These are phyloP conservation scores for Bellardia bayeri DNA, from an alignment of 2,888 invertebrate genomes.

Conservation along the genomic window DNA sequence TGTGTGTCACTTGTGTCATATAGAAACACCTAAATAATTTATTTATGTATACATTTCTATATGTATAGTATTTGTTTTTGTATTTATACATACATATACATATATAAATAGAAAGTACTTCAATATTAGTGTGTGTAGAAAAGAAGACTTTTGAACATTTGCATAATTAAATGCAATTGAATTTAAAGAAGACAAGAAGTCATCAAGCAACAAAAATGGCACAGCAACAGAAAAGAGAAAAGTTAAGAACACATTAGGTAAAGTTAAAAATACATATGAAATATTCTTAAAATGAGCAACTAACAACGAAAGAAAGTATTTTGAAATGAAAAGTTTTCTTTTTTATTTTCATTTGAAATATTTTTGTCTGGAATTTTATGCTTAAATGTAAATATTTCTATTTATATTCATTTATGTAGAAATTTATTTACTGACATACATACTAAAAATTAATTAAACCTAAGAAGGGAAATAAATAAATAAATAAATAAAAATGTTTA, in stretches of 20 bases:
- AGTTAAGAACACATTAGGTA: conserved; percentile 6
- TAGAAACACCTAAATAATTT: conserved; percentile 18
- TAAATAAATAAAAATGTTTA: too few species aligned
- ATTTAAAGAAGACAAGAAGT: conserved; percentile 68
- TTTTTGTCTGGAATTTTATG: conserved; percentile 1
- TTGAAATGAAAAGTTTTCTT: conserved; percentile 27
- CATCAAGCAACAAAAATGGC: conserved; percentile 53
- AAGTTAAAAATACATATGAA: conserved; percentile 30
- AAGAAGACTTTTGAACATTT: conserved; percentile 63
- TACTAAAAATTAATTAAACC: background rate
- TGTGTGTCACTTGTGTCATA: conserved; percentile 7
- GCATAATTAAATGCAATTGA: conserved; percentile 74
- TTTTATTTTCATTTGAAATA: background rate
- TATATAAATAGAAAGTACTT: conserved; percentile 6
- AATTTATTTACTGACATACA: background rate
- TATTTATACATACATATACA: conserved; percentile 49
- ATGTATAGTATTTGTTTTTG: background rate
- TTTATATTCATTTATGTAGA: conserved; percentile 10
- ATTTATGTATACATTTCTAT: background rate
- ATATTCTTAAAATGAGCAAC: conserved; percentile 47
- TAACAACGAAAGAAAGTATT: conserved; percentile 44
- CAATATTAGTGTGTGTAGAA: background rate
- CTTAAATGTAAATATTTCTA: conserved; percentile 53
- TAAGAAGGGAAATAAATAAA: background rate
- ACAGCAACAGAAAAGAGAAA: conserved; percentile 5